A percentile compares a stretch with the other conserved stretches of the same genome.
Evolutionary conservation across 2,113 vertebrate species (phyloP).

Genomic region (Anoura caudifer): DNA sequence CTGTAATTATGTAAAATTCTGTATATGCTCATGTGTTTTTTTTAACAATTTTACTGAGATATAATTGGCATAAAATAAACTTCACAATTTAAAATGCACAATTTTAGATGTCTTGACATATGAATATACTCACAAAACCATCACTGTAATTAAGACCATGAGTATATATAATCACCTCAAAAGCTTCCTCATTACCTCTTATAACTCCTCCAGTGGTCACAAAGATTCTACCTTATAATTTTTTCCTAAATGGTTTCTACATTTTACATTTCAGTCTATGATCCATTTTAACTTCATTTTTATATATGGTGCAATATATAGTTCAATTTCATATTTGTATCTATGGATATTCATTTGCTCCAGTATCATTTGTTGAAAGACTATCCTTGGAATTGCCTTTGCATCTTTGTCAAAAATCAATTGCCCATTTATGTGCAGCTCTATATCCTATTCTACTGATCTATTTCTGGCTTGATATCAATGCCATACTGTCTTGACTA

Average conservation of each 20-base stretch:
- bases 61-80: background rate
- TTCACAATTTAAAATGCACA: background rate
- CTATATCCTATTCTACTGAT: background rate
- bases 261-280: background rate
- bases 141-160: background rate
- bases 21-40: background rate
- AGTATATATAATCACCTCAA: background rate
- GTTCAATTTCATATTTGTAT: background rate
- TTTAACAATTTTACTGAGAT: background rate
- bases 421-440: background rate
- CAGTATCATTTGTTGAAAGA: background rate
- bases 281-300: background rate
- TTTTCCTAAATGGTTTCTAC: background rate
- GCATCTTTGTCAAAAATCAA: background rate
- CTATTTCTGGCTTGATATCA: background rate
- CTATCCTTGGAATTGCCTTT: background rate
- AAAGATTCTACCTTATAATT: background rate
- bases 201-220: background rate
- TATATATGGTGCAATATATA: background rate
- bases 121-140: background rate
- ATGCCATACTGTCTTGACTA: background rate
- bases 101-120: background rate
- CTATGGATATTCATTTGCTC: background rate
- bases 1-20: constrained; percentile 2
- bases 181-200: background rate